Evolutionary conservation across 2,113 vertebrate species (phyloP), one percentile per base, ranked within the genome.

Genomic region (Falco punctatus): DNA sequence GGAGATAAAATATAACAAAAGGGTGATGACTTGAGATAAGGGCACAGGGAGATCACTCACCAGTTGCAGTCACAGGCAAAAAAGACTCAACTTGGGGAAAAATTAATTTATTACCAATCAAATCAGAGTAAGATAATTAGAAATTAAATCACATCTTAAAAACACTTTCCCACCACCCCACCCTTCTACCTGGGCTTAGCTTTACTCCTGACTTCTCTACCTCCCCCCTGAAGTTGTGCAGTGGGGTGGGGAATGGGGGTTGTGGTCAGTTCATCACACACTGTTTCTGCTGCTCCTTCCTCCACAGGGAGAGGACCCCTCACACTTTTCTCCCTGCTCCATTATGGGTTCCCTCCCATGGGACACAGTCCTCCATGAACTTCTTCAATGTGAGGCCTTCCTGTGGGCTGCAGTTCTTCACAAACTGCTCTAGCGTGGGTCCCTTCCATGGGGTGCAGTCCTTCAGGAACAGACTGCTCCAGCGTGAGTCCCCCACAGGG

Each of bases 401-500:
- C 20, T 19, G 20, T 6, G 27, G 26, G 23, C 44, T 48, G 28
- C 28, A 72, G 28, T 20, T 71, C 28, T 38, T 64, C 9, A 4
- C 20, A 13, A 46, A n/a, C 28, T 40, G 7, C 24, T 59, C 5
- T 27, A 22, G 6, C 4, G 18, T 38, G 15, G 4, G 23, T 51
- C 22, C 18, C 38, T 57, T 19, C 48, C 40, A 23, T 7, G 10
- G 11, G 10, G 18, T 15, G 14, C 32, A 64, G 32, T 1, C 13
- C 19, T 70, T 64, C 32, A 44, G 64, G 42, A 57, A 0, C 49
- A 70, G 35, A 12, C 27, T 44, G 23, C 9, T 70, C 64, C 49
- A 38, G 9, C 0, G 0, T 46, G 16, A 13, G 19, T 62, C 9
- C 16, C 26, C 27, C 22, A 3, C 42, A 42, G 42, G 42, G 14